Evolutionary conservation across 2,888 invertebrate genomes (phyloP), one percentile per base, ranked within the genome.

Genomic region (Diaprepes abbreviatus): DNA sequence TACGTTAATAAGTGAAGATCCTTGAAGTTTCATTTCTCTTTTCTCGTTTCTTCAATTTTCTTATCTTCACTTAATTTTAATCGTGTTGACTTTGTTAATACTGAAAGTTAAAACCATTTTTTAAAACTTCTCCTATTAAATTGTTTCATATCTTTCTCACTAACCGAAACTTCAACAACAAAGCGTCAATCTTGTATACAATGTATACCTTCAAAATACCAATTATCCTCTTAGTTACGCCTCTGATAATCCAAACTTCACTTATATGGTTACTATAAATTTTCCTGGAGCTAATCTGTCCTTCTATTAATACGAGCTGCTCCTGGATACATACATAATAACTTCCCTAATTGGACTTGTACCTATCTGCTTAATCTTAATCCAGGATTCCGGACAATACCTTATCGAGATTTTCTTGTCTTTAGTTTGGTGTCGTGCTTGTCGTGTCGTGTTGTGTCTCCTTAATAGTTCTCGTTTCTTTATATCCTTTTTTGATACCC

Each of bases 271-370:
- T 31, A 45, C 28, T 14, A 66, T 66, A 58, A 57, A 66, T 66
- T 48, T 58, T 50, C 35, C 48, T 12, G 38, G 24, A 59, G 35
- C 65, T 65, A 66, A 66, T 66, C 66, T 66, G 21, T 45, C 57
- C 21, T 50, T 59, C 48, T 66, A 66, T 66, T 66, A 66, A 66
- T 66, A 59, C 50, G 50, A 31, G 24, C 24, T 36, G 48, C 36
- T 59, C 43, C 38, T 59, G 38, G 57, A 59, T 66, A 59, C 66
- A 59, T 59, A 66, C 66, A 50, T 66, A 66, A 66, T 58, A 66
- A 66, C 66, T 59, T 66, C 38, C 52, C 59, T 66, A 66, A 66
- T 66, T 66, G 66, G 58, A 66, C 66, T 38, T 59, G 58, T 66
- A 59, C 66, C 59, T 66, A 66, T 66, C 66, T 66, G 66, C 36